phyloP scores from a whole-genome alignment of 2,797 vertebrate genomes.

The Menidia menidia region DNA sequence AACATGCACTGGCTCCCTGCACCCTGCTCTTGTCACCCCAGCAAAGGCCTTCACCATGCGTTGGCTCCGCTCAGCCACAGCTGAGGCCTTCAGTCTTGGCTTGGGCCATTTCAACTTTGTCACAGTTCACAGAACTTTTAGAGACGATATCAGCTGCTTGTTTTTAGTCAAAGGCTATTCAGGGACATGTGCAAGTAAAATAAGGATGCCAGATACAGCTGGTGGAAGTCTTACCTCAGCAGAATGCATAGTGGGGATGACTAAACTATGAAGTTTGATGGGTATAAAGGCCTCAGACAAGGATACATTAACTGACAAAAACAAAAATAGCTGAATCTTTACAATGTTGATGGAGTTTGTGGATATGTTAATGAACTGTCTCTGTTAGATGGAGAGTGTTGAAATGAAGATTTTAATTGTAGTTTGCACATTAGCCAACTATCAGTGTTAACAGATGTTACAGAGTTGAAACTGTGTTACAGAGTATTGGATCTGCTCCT shows the following conservation, averaged over 20 bases:
- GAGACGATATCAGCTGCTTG: slow-evolving; percentile 4
- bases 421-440: neutral
- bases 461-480: too few species aligned
- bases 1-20: slow-evolving; percentile 79
- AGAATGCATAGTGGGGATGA: too few species aligned
- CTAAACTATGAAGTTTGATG: too few species aligned
- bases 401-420: neutral
- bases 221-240: neutral
- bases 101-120: slow-evolving; percentile 76
- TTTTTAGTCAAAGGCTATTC: neutral
- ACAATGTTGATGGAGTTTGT: neutral
- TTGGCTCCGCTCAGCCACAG: slow-evolving; percentile 78
- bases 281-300: neutral
- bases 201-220: neutral
- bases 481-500: too few species aligned
- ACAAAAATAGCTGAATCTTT: neutral
- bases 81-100: slow-evolving; percentile 82
- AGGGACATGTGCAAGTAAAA: neutral
- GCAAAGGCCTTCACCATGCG: slow-evolving; percentile 77
- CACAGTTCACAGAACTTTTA: slow-evolving; percentile 61
- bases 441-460: neutral
- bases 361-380: neutral
- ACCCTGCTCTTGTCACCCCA: slow-evolving; percentile 81
- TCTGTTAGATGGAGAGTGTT: too few species aligned
- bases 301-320: neutral